phyloP scores from a whole-genome alignment of 2,113 vertebrate genomes.

The Leucosticte australis region DNA sequence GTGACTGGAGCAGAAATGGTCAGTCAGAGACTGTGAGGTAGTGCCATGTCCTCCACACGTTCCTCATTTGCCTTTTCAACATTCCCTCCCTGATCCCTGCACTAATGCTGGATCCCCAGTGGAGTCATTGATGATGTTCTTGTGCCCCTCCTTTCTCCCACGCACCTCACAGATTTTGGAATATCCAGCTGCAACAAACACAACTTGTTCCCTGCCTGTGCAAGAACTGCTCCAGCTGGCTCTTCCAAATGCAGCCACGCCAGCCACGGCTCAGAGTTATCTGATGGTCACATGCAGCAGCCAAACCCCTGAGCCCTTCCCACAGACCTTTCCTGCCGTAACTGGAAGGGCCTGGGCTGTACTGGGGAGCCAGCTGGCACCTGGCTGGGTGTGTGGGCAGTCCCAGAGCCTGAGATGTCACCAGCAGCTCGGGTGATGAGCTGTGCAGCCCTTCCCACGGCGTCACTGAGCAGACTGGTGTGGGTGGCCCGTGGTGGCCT shows the following conservation, averaged over 20 bases:
- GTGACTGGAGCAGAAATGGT: not conserved
- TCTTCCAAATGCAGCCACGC: not conserved
- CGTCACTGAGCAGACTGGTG: not conserved
- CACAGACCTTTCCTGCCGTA: not conserved
- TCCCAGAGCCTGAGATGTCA: not conserved
- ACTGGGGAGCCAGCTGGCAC: not conserved
- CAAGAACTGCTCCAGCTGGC: conserved; percentile 25
- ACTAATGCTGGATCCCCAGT: not conserved
- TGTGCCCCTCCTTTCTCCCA: conserved; percentile 9
- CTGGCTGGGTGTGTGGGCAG: not conserved
- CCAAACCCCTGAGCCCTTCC: not conserved
- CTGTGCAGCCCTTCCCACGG: not conserved
- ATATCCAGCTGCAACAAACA: not conserved
- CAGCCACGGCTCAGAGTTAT: not conserved
- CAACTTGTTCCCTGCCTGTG: not conserved
- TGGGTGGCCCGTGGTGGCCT: not conserved
- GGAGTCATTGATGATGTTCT: not conserved
- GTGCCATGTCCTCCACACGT: not conserved
- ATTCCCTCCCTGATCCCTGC: not conserved
- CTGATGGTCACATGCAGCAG: not conserved
- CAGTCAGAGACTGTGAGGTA: not conserved
- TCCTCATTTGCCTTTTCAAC: not conserved
- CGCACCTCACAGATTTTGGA: not conserved
- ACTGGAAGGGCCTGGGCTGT: not conserved
- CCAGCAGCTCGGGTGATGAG: not conserved